Evolutionary conservation across 1,140 invertebrate genomes (phyloP).

Genomic region (Ceratitis capitata): DNA sequence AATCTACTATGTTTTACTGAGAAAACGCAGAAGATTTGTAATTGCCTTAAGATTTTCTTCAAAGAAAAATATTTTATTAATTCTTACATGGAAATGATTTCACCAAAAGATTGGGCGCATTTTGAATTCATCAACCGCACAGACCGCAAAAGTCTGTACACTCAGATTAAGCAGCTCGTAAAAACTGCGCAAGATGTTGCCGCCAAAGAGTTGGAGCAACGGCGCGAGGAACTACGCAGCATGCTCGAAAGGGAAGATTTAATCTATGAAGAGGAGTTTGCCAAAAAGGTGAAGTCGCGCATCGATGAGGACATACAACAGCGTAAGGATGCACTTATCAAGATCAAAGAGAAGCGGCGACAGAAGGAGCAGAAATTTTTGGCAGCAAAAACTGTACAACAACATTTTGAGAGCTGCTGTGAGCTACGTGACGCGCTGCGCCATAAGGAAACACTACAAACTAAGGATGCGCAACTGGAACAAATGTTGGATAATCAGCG

Average conservation of each 20-base stretch:
- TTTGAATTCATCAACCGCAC: conserved; percentile 54
- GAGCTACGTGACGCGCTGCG: conserved; percentile 57
- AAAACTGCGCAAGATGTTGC: conserved; percentile 48
- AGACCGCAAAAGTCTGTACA: conserved; percentile 54
- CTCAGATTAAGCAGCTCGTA: conserved; percentile 56
- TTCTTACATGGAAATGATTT: no score
- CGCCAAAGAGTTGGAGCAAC: conserved; percentile 49
- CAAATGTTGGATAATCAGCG: conserved; percentile 57
- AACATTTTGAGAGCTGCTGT: conserved; percentile 56
- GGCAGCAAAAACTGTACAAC: conserved; percentile 51
- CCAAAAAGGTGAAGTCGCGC: conserved; percentile 54
- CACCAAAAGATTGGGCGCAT: no score
- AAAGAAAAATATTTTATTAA: no score
- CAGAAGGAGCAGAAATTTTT: conserved; percentile 49
- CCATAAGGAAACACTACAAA: conserved; percentile 48
- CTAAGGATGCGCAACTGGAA: conserved; percentile 50
- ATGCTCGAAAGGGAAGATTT: conserved; percentile 56
- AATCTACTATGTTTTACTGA: no score
- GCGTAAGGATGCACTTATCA: conserved; percentile 51
- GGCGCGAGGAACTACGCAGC: conserved; percentile 47
- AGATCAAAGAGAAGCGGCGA: conserved; percentile 50
- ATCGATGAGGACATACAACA: conserved; percentile 54
- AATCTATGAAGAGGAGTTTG: conserved; percentile 56
- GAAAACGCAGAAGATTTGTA: no score
- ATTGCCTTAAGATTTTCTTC: no score